These are phyloP conservation scores for Clarias macrocephalus DNA, from an alignment of 2,113 vertebrate species.

Conservation along the genomic window DNA sequence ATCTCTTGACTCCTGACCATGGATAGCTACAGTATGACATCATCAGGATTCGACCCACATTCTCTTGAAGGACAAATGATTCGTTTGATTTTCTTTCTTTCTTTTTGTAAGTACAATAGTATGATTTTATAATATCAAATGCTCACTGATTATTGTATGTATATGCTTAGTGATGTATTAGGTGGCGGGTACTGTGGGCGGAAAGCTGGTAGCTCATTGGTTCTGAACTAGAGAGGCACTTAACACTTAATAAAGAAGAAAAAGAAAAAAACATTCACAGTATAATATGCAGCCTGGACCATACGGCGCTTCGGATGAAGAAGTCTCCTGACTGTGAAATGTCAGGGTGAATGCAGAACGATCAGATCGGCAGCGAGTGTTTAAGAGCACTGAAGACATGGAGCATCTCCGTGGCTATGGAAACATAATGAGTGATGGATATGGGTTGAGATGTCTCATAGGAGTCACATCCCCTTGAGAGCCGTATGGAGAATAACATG, in stretches of 20 bases:
- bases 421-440: slow-evolving; percentile 40
- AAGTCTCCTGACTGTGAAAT: not conserved
- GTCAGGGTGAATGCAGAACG: not conserved
- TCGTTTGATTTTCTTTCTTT: not conserved
- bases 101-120: not conserved
- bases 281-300: not conserved
- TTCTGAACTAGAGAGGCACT: not conserved
- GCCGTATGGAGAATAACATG: slow-evolving; percentile 3
- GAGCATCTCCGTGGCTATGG: slow-evolving; percentile 22
- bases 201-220: not conserved
- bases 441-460: slow-evolving; percentile 19
- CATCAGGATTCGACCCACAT: not conserved
- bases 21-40: not conserved
- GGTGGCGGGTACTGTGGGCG: not conserved
- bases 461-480: slow-evolving; percentile 17
- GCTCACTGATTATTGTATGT: not conserved
- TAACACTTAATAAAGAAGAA: not conserved
- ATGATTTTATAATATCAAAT: not conserved
- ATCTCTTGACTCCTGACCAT: not conserved
- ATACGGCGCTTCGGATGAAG: not conserved
- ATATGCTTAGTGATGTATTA: not conserved
- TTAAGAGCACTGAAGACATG: not conserved
- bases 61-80: not conserved
- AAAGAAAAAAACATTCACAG: not conserved
- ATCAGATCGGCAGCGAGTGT: not conserved